Conservation (phyloP, 2,888 invertebrate species). For the Nomada fabriciana region DNA sequence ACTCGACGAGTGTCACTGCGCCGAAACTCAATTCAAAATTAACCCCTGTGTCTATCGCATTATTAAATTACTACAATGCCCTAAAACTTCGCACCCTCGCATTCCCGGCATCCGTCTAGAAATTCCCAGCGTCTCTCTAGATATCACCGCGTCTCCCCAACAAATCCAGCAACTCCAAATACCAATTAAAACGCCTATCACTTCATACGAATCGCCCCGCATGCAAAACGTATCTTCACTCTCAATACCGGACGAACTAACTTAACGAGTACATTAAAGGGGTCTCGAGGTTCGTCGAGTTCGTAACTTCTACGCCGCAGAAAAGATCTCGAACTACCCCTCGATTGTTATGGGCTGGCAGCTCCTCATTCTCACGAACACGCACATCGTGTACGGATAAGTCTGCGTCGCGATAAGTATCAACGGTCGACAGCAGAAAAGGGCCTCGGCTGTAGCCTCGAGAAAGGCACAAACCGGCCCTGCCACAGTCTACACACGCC, state of each 20-base stretch:
- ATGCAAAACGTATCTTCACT: too few species aligned
- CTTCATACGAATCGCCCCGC: too few species aligned
- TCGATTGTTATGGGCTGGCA: conserved; percentile 5
- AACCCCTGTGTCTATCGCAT: too few species aligned
- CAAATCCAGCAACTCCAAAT: too few species aligned
- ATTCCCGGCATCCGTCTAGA: too few species aligned
- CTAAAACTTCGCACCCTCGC: too few species aligned
- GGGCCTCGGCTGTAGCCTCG: conserved; percentile 29
- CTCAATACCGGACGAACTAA: too few species aligned
- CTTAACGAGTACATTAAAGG: too few species aligned
- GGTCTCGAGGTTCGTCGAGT: too few species aligned
- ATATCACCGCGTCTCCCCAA: neutral
- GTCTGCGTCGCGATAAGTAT: conserved; percentile 60
- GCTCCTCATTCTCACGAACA: conserved; percentile 48
- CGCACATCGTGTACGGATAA: conserved; percentile 47
- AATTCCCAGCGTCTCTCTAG: neutral
- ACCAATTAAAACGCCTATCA: too few species aligned
- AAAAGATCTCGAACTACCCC: conserved; percentile 3
- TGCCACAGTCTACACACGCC: conserved; percentile 21
- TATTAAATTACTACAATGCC: too few species aligned
- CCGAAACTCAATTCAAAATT: neutral
- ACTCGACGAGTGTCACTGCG: neutral
- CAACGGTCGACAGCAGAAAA: conserved; percentile 45
- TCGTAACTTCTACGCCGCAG: too few species aligned
- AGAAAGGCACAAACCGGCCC: conserved; percentile 56